Evolutionary conservation across 2,888 invertebrate species (phyloP), one percentile per base, ranked within the genome.

Genomic region (Beris morrisii): DNA sequence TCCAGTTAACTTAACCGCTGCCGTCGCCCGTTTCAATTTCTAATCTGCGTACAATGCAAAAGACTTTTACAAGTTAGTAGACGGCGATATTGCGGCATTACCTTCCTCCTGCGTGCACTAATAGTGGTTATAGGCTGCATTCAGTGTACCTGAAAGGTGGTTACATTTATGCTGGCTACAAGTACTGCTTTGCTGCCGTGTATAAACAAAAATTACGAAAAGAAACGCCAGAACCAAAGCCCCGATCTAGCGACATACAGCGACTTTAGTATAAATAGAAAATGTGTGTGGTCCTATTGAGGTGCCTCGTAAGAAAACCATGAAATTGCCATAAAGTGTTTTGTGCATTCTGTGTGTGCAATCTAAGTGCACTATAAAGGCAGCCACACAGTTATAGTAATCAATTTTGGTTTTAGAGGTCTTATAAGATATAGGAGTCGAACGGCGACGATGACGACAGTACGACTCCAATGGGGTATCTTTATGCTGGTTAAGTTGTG

Each of bases 251-350:
- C 61, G 61, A 61, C 61, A 61, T 9, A 38, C 50, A 43, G 38
- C 50, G 52, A 13, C 38, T 15, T n/a, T 48, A 32, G 32, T 50
- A 59, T 50, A 63, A 57, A 67, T 67, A 65, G 59, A 67, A 65
- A 64, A 61, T 68, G 65, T 68, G 68, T 68, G 68, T 68, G 68
- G 68, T 68, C 68, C 68, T 65, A 65, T 61, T 50, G 65, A 68
- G 56, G 61, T 59, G 59, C 54, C 65, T 52, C 65, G 56, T 67
- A 63, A 68, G 68, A 68, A 65, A 61, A 65, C 65, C 68, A 68
- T 68, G 68, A 68, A 68, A 68, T 65, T 56, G 68, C 61, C 59
- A 64, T 68, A 68, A 67, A 68, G 68, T 61, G 61, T 68, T 68
- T 63, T 52, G 52, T 61, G 30, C 48, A 50, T 59, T 59, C 32